Base-by-base conservation (phyloP, 2,888 invertebrate species). In the Chaitophorus viminalis region DNA sequence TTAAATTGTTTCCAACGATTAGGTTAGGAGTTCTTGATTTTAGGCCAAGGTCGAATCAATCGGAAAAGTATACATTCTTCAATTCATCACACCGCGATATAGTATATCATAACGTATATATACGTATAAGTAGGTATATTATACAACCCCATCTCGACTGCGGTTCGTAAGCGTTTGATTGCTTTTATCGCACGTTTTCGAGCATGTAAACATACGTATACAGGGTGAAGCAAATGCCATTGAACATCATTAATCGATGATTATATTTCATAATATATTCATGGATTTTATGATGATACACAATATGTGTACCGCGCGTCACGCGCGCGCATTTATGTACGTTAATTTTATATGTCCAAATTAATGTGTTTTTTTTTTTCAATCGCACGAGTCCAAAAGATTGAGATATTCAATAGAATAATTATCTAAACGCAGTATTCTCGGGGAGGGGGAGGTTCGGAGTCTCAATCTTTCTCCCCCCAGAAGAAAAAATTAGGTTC, bases 11-110 rank as follows among this genome's bases (percentile, higher is more conserved):
- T 60, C 36, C 74, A 18, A 83, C 74, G 74, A 75, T 75, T 74
- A 75, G n/a, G n/a, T 82, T 82, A 33, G 33, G 74, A 29, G 83
- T 83, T 83, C 36, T 8, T 60, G n/a, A 29, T 74, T 83, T 75
- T 60, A 36, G 74, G 83, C 83, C 74, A 83, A 83, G 60, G 74
- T 60, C 83, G 60, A 29, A 29, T 75, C 74, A 29, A 74, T 83
- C 21, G 18, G 29, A 74, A 60, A 75, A 83, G 14, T 60, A n/a
- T n/a, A 60, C 18, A 60, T 9, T 46, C 68, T 70, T 70, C 60
- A 60, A 74, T 75, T 83, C 29, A 83, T 83, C n/a, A 21, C 74
- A 83, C 36, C 18, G 25, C 46, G 31, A 0, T 14, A 31, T n/a
- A n/a, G n/a, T n/a, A n/a, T n/a, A n/a, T n/a, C n/a, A n/a, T n/a